A percentile compares a stretch with the other conserved stretches of the same genome.
phyloP scores from a whole-genome alignment of 2,888 invertebrate genomes.

The Rhamnusium bicolor region DNA sequence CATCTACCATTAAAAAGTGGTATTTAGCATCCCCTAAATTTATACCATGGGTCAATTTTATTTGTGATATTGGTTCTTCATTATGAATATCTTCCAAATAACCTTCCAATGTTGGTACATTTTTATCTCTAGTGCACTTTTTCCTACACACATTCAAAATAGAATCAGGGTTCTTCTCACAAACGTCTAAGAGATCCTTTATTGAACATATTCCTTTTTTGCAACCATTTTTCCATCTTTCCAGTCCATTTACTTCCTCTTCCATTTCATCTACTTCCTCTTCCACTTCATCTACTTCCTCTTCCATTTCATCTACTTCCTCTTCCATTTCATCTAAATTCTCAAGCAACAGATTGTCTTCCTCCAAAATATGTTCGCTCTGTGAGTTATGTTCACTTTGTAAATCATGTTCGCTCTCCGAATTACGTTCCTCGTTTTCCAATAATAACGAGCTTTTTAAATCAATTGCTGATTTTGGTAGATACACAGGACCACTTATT shows the following conservation, averaged over 20 bases:
- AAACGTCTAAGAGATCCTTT: constrained; percentile 17
- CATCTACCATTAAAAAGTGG: constrained; percentile 39
- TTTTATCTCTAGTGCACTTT: not conserved
- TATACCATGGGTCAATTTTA: constrained; percentile 28
- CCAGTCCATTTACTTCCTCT: not conserved
- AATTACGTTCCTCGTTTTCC: not conserved
- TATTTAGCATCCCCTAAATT: constrained; percentile 34
- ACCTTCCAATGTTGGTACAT: not conserved
- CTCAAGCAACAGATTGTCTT: too few relatives aligned
- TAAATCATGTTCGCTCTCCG: not conserved
- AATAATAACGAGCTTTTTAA: too few relatives aligned
- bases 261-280: too few relatives aligned
- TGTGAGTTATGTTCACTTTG: too few relatives aligned
- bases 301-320: not conserved
- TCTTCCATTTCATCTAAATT: not conserved
- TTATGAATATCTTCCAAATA: not conserved
- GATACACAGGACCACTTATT: not conserved
- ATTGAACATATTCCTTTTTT: constrained; percentile 8
- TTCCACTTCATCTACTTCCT: not conserved
- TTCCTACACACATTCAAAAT: constrained; percentile 1
- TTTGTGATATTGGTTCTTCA: not conserved
- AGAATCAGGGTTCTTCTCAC: constrained; percentile 29
- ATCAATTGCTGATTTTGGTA: not conserved
- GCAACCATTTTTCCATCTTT: constrained; percentile 9
- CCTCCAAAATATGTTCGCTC: too few relatives aligned